These are phyloP conservation scores for Etheostoma perlongum DNA, from an alignment of 2,797 vertebrate genomes.

Conservation along the genomic window DNA sequence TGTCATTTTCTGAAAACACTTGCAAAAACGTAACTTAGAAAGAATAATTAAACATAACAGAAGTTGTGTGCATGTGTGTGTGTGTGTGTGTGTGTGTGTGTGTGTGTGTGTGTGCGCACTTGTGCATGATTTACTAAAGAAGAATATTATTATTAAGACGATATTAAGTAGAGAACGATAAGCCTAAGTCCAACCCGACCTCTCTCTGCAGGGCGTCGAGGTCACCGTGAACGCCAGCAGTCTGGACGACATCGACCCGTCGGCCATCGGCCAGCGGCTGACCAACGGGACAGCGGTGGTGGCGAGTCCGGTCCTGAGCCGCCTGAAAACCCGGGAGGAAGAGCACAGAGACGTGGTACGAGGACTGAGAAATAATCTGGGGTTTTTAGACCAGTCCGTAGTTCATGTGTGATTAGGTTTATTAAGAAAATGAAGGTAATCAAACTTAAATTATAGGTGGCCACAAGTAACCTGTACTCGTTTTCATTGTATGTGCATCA, in stretches of 20 bases:
- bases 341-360: constrained; percentile 90
- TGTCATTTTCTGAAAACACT: not conserved
- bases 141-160: not conserved
- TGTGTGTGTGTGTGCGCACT: not conserved
- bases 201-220: constrained; percentile 88
- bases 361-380: not conserved
- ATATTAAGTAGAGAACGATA: not conserved
- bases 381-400: not conserved
- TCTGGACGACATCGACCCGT: constrained; percentile 94
- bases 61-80: not conserved
- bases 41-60: not conserved
- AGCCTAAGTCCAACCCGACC: not conserved
- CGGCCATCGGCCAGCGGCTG: constrained; percentile 93
- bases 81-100: not conserved
- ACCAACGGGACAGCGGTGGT: constrained; percentile 90
- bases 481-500: too few species aligned
- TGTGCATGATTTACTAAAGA: not conserved
- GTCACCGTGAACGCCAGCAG: constrained; percentile 96
- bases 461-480: too few species aligned
- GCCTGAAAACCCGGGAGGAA: constrained; percentile 91
- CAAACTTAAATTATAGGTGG: too few species aligned
- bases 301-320: constrained; percentile 93
- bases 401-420: too few species aligned
- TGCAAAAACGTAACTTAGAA: not conserved
- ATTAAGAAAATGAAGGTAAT: too few species aligned